These are phyloP conservation scores for Arge pagana DNA, from an alignment of 2,888 invertebrate species.

Conservation along the genomic window DNA sequence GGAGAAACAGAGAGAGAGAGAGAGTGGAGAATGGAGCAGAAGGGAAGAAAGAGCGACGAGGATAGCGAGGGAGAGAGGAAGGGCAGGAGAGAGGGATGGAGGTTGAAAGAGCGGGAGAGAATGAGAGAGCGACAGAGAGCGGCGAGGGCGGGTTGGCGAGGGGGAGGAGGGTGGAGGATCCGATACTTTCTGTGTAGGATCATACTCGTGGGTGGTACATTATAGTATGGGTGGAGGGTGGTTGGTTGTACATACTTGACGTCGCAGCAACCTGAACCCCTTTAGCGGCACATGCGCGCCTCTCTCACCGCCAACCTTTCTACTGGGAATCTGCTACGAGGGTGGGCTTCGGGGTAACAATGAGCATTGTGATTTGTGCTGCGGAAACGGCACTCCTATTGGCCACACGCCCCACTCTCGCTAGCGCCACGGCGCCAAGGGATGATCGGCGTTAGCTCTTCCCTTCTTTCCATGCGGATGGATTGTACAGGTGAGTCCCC, in stretches of 20 bases:
- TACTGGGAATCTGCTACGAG: slow-evolving; percentile 19
- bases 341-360: slow-evolving; percentile 57
- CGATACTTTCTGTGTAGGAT: too few species aligned
- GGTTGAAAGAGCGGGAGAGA: background rate
- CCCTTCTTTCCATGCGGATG: too few species aligned
- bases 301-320: background rate
- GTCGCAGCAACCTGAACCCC: slow-evolving; percentile 16
- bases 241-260: too few species aligned
- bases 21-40: background rate
- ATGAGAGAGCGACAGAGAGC: background rate
- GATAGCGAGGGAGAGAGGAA: background rate
- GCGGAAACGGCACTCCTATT: slow-evolving; percentile 11
- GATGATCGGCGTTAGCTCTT: too few species aligned
- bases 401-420: slow-evolving; percentile 8
- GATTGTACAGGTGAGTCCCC: slow-evolving; percentile 21
- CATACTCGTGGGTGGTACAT: too few species aligned
- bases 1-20: background rate
- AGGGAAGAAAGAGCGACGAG: background rate
- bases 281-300: slow-evolving; percentile 20
- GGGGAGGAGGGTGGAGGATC: background rate
- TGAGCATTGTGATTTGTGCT: slow-evolving; percentile 59
- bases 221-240: too few species aligned
- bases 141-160: background rate
- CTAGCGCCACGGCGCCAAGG: slow-evolving; percentile 3
- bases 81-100: background rate